A percentile compares a stretch with the other conserved stretches of the same genome.
Evolutionary conservation across 2,888 invertebrate genomes (phyloP).

Genomic region (Brachylomia viminalis): DNA sequence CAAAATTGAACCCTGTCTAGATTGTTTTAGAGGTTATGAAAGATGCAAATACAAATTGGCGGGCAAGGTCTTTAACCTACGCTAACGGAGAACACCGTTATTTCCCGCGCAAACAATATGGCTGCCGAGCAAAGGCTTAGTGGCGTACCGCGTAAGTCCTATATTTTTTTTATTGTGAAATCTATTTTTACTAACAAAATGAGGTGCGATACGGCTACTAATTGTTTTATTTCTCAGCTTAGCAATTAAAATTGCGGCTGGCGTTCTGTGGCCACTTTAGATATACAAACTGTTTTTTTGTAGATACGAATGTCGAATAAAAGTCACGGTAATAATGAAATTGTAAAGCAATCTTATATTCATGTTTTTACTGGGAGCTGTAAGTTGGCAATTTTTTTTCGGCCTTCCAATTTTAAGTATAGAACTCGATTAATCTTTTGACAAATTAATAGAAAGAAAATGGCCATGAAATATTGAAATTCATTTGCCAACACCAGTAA

Average conservation of each 20-base stretch:
- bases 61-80: conserved; percentile 74
- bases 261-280: conserved; percentile 1
- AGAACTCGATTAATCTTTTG: conserved; percentile 4
- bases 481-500: conserved; percentile 37
- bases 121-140: conserved; percentile 69
- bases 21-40: conserved; percentile 51
- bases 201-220: conserved; percentile 36
- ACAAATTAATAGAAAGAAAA: conserved; percentile 6
- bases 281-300: neutral
- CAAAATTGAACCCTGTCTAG: conserved; percentile 59
- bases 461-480: conserved; percentile 28
- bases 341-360: neutral
- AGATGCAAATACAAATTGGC: conserved; percentile 59
- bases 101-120: conserved; percentile 78
- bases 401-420: neutral
- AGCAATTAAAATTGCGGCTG: conserved; percentile 41
- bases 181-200: conserved; percentile 38
- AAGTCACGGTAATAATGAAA: conserved; percentile 4
- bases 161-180: conserved; percentile 61
- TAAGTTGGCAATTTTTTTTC: neutral
- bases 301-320: conserved; percentile 8
- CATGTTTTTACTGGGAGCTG: neutral
- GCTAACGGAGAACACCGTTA: conserved; percentile 78
- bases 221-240: conserved; percentile 43
- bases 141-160: conserved; percentile 67